Evolutionary conservation across 2,113 vertebrate species (phyloP).

Genomic region (Caracal caracal): DNA sequence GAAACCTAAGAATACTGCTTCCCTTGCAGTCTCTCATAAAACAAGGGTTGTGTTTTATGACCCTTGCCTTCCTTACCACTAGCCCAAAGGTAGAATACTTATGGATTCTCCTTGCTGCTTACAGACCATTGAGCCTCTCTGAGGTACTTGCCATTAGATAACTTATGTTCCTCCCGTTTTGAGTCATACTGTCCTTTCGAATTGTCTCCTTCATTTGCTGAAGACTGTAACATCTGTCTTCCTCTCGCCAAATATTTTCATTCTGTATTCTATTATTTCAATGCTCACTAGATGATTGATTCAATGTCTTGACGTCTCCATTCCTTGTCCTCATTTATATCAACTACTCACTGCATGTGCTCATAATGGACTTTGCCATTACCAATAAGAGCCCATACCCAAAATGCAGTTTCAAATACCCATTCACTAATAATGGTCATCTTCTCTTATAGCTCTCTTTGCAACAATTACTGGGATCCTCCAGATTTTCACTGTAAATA

Average conservation of each 20-base stretch:
- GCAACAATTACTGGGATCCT: neutral
- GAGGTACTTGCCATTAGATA: neutral
- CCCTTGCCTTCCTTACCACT: neutral
- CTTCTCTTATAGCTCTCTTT: neutral
- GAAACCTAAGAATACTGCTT: neutral
- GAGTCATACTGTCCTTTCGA: neutral
- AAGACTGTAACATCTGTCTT: neutral
- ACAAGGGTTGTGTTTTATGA: too few species aligned
- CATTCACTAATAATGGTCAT: too few species aligned
- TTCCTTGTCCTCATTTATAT: neutral
- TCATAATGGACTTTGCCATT: neutral
- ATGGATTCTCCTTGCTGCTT: neutral
- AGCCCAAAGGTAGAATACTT: neutral
- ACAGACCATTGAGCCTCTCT: neutral
- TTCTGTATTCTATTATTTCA: neutral
- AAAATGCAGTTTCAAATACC: neutral
- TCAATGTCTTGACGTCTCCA: neutral
- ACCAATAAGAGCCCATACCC: neutral
- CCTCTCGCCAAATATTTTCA: neutral
- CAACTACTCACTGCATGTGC: accelerated
- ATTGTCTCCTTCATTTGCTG: neutral
- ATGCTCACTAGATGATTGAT: neutral
- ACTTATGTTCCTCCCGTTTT: neutral
- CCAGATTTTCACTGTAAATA: neutral
- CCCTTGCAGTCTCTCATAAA: too few species aligned